Conservation (phyloP, 2,797 vertebrate species). For the Acanthiza pusilla region DNA sequence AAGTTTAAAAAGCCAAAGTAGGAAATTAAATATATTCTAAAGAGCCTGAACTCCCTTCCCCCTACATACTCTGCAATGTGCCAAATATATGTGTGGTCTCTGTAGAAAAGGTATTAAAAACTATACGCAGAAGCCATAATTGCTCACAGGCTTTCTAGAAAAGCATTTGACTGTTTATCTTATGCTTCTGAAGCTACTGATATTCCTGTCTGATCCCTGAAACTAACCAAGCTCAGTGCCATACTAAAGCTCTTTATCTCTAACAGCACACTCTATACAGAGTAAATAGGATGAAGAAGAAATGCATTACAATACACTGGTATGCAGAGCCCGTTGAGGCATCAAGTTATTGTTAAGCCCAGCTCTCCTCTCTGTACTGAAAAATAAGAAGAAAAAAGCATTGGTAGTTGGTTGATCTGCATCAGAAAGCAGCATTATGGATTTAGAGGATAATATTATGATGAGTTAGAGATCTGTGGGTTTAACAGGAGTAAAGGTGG, state of each 20-base stretch:
- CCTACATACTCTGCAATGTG: not conserved
- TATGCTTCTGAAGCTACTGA: not conserved
- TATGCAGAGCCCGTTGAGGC: not conserved
- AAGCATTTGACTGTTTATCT: not conserved
- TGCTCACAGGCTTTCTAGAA: not conserved
- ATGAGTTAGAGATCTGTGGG: not conserved
- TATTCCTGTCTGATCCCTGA: not conserved
- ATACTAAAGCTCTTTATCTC: not conserved
- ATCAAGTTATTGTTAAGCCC: not conserved
- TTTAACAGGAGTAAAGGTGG: not conserved
- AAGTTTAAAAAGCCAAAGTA: not conserved
- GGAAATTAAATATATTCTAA: not conserved
- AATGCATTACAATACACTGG: not conserved
- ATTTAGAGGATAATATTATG: not conserved
- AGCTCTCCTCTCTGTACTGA: not conserved
- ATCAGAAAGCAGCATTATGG: not conserved
- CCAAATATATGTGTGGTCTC: not conserved
- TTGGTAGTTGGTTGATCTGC: not conserved
- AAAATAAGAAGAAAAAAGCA: not conserved
- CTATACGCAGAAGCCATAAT: not conserved
- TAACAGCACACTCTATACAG: not conserved
- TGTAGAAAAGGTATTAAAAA: not conserved
- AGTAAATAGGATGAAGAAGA: not conserved
- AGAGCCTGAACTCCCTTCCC: not conserved
- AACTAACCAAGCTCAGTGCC: not conserved